Base-by-base conservation (phyloP, 2,797 vertebrate species). In the Sparidentex hasta region DNA sequence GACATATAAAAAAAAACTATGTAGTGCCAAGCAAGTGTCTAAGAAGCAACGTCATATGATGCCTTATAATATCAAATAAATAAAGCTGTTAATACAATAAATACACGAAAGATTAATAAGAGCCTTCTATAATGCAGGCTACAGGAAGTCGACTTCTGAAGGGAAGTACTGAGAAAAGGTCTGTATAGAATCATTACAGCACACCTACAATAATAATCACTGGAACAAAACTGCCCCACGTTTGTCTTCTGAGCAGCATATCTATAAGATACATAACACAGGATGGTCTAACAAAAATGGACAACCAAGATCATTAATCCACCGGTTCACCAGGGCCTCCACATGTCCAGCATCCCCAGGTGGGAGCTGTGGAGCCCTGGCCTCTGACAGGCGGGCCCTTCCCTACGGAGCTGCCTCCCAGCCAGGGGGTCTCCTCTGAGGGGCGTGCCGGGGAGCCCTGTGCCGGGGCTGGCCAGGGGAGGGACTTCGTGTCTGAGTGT, bases 81-180 rank as follows among this genome's bases (percentile, higher is more conserved):
- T 95, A 92, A 90, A 83, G 90, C 82, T 78, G 92, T 95, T 95
- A 96, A 96, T 95, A 92, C 90, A 97, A 97, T 97, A 97, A 98
- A 97, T 97, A 96, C 73, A 92, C 84, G 90, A 93, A 89, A 88
- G 70, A 93, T 95, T 93, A 96, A 96, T 96, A 96, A 93, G 92
- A 94, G 97, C 97, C 96, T 97, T 97, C 95, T 97, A 97, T 91
- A 97, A 97, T 97, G 94, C 95, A 97, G 97, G 97, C 97, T 97
- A 97, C 96, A 83, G 75, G 88, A 94, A 90, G 92, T 93, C 90
- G 76, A 96, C 96, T 98, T 96, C 96, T 90, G 92, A 91, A 93
- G 93, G 95, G 96, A 97, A 97, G 96, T 96, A 96, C 95, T 92
- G 93, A 82, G 87, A 82, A 93, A 91, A 94, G 95, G 92, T 96